These are phyloP conservation scores for Dilophus febrilis DNA, from an alignment of 2,888 invertebrate genomes.

Conservation along the genomic window DNA sequence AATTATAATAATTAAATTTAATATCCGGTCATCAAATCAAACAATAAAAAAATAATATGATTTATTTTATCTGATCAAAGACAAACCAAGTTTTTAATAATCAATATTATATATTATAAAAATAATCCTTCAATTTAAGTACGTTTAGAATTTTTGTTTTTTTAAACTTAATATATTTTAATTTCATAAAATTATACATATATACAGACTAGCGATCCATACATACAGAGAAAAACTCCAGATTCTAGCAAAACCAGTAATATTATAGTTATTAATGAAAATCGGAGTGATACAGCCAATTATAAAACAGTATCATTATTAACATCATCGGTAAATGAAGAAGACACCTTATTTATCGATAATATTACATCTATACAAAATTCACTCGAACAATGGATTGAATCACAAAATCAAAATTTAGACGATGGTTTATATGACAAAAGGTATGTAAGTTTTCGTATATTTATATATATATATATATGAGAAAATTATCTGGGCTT, in stretches of 20 bases:
- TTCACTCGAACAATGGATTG: not conserved
- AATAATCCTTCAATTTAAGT: no score
- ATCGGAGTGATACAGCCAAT: not conserved
- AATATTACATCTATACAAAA: slow-evolving; percentile 8
- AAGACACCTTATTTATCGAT: slow-evolving; percentile 8
- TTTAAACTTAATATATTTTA: no score
- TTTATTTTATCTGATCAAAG: no score
- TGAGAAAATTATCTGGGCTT: no score
- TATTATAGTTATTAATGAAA: not conserved
- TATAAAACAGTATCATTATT: slow-evolving; percentile 2
- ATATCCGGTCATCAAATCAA: no score
- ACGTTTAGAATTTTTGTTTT: no score
- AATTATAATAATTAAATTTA: no score
- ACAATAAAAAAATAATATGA: no score
- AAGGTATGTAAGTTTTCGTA: not conserved
- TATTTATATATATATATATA: no score
- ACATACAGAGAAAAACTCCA: not conserved
- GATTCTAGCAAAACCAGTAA: not conserved
- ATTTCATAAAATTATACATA: no score
- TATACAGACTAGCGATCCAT: not conserved
- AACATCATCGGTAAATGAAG: slow-evolving; percentile 10
- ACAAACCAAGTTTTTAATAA: no score
- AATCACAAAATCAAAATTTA: not conserved
- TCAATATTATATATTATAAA: no score
- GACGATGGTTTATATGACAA: not conserved